Evolutionary conservation across 2,888 invertebrate species (phyloP), one percentile per base, ranked within the genome.

Genomic region (Stegana nigrithorax): DNA sequence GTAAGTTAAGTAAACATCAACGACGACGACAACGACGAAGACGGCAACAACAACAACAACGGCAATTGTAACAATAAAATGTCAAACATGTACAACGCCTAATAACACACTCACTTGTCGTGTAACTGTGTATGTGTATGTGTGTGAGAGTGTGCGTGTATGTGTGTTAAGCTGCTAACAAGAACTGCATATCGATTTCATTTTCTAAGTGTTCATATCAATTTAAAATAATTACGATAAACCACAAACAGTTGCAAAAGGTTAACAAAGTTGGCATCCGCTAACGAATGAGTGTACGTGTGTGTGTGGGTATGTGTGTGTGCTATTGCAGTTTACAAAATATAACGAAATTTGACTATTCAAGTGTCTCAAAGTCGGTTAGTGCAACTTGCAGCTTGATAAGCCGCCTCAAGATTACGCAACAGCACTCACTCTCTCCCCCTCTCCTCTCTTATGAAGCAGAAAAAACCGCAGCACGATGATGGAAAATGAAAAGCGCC

Each of bases 171-270:
- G 78, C 76, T 76, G 78, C 75, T 80, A 75, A 79, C 80, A 76
- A 75, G 78, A 66, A 73, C 78, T 78, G 79, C 80, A 78, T 78
- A 76, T 76, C 78, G 76, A 79, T 76, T 76, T 75, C 75, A 76
- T 76, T 75, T 68, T 72, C 68, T 75, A 79, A 79, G 78, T 76
- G 78, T 78, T 80, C 80, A 76, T 79, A 80, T 79, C 80, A 76
- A 80, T 76, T 76, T 76, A 72, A 76, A 76, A 80, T 80, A 76
- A 76, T 76, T 76, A 76, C 76, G 72, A 78, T 69, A 75, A 75
- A 71, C 75, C 80, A 64, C 80, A 76, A 78, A 68, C 75, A 73
- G n/a, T n/a, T n/a, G n/a, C n/a, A n/a, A n/a, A n/a, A n/a, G n/a
- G n/a, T n/a, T n/a, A n/a, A n/a, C 63, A 73, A 64, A 67, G 61